Conservation (phyloP, 2,888 invertebrate genomes). For the Cheiracanthium punctorium region DNA sequence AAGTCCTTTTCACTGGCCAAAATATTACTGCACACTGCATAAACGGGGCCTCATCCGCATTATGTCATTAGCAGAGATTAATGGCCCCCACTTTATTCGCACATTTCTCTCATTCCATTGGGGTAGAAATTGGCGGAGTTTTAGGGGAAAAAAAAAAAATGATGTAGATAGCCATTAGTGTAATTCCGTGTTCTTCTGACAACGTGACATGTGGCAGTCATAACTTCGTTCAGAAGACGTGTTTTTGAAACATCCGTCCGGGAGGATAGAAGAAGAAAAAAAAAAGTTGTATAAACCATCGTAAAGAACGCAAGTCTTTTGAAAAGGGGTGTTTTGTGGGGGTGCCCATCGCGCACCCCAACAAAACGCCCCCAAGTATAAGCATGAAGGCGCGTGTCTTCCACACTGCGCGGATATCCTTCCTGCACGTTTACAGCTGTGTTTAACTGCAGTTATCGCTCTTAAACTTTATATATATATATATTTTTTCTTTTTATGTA, state of each 20-base stretch:
- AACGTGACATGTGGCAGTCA: constrained; percentile 13
- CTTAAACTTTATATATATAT: constrained; percentile 4
- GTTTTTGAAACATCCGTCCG: constrained; percentile 50
- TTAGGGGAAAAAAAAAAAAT: background rate
- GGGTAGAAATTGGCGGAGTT: too few relatives aligned
- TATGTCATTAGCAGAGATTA: background rate
- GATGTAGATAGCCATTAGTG: background rate
- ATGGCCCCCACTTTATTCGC: background rate
- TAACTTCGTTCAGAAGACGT: constrained; percentile 23
- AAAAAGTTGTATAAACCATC: constrained; percentile 56
- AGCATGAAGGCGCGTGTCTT: constrained; percentile 14
- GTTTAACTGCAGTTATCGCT: constrained; percentile 41
- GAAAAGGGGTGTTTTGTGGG: background rate
- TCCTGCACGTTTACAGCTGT: constrained; percentile 37
- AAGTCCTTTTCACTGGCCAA: too few relatives aligned
- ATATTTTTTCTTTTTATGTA: too few relatives aligned
- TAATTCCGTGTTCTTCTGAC: constrained; percentile 17
- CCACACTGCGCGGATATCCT: constrained; percentile 20
- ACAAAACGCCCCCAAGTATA: constrained; percentile 18
- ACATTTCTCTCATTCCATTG: background rate
- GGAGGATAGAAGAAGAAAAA: background rate
- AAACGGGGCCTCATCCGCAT: background rate
- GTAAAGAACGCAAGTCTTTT: constrained; percentile 43
- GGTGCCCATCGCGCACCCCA: background rate
- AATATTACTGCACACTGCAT: too few relatives aligned